Evolutionary conservation across 2,113 vertebrate species (phyloP).

Genomic region (Pterocles burchelli): DNA sequence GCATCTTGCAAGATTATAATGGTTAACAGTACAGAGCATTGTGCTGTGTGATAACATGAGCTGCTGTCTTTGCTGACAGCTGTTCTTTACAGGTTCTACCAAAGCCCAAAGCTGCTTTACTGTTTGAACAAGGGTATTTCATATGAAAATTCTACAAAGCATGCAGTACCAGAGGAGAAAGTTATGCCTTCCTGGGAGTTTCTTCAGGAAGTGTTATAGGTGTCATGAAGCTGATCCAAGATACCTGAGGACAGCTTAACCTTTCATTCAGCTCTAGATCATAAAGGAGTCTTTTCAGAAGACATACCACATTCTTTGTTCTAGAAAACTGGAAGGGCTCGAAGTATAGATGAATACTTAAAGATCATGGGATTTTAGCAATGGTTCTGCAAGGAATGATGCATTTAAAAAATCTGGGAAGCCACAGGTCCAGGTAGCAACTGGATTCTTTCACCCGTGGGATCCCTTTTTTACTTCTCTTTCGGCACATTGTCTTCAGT

Average conservation of each 20-base stretch:
- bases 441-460: background rate
- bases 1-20: background rate
- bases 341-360: background rate
- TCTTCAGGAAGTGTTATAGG: background rate
- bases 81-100: constrained; percentile 15
- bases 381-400: background rate
- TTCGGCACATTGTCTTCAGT: background rate
- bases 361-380: background rate
- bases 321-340: background rate
- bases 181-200: background rate
- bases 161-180: background rate
- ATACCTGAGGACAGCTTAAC: background rate
- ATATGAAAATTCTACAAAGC: background rate
- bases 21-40: background rate
- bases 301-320: background rate
- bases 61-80: background rate
- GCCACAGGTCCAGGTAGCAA: background rate
- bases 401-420: background rate
- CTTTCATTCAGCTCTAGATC: background rate
- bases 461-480: background rate
- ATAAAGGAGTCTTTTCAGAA: background rate
- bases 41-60: constrained; percentile 1
- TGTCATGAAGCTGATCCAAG: background rate
- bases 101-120: constrained; percentile 7
- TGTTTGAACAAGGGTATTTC: background rate